A percentile compares a stretch with the other conserved stretches of the same genome.
phyloP scores from a whole-genome alignment of 2,797 vertebrate species.

The Oreortyx pictus region DNA sequence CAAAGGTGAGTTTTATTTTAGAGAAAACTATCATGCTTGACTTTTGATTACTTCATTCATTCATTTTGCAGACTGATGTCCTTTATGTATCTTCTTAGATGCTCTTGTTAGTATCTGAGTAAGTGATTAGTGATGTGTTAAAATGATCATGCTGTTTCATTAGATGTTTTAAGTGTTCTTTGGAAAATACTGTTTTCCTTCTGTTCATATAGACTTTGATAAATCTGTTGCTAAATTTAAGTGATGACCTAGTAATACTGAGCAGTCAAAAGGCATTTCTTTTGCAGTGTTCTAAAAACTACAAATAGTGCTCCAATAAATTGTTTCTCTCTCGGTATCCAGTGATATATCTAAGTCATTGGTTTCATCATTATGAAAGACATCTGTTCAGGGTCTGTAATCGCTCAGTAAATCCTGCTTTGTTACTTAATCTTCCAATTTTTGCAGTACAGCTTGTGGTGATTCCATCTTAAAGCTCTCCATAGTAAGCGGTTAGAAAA shows the following conservation, averaged over 20 bases:
- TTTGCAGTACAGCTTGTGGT: background rate
- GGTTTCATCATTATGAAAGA: constrained; percentile 9
- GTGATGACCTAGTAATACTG: background rate
- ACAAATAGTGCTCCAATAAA: background rate
- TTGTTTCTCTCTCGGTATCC: background rate
- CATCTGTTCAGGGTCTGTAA: constrained; percentile 35
- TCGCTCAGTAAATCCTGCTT: constrained; percentile 40
- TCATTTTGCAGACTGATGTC: background rate
- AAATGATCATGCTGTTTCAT: background rate
- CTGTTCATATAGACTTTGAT: background rate
- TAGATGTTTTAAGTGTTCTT: background rate
- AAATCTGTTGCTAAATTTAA: background rate
- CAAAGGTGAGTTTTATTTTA: constrained; percentile 87
- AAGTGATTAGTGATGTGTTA: background rate
- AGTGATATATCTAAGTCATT: background rate
- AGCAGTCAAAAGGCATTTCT: background rate
- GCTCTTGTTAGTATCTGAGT: background rate
- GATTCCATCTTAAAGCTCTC: background rate
- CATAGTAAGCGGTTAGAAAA: background rate
- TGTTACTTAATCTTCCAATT: constrained; percentile 25
- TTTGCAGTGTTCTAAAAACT: background rate
- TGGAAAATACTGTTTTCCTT: background rate
- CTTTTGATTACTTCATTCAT: background rate
- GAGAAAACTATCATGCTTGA: background rate
- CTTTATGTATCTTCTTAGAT: background rate